Base-by-base conservation (phyloP, 2,888 invertebrate species). In the Yponomeuta malinellus region DNA sequence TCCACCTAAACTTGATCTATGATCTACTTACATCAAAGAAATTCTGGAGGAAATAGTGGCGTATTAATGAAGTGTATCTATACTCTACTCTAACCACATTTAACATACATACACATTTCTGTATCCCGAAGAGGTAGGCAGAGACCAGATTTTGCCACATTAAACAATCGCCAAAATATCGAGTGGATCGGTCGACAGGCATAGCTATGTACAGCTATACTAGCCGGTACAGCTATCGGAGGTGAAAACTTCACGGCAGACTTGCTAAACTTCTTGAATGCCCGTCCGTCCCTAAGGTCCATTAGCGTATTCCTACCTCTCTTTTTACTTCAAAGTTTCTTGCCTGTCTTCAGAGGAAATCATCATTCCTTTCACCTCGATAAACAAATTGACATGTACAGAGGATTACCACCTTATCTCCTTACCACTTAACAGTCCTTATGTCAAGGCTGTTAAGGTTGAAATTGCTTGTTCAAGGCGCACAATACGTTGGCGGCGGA, bases 381-480 rank as follows among this genome's bases (percentile, higher is more conserved):
- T 23, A 68, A 68, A 68, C 68, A 68, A 68, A 68, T 68, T 68
- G 68, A 48, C n/a, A 43, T 68, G 68, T 48, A 68, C 4, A 12
- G 52, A 59, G 15, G 52, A 59, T 5, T 43, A 59, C 52, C 52
- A 59, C 3, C 8, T 59, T 59, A 59, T 15, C 15, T 12, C 15
- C 15, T 6, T 5, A 59, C 52, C 52, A 15, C 15, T 59, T 15
- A 59, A 15, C 52, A 59, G 12, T 8, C 5, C 15, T 59, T 12
- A 15, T 59, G 15, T 3, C 4, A 15, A 59, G 15, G 52, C 12
- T 59, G 0, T 59, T 15, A 15, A 15, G 52, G 15, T 15, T 59
- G 52, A 59, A 15, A 59, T 59, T 15, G 52, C 52, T 59, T 15
- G 52, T 2, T 59, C 52, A 15, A 12, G 52, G 3, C 15, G 3